Evolutionary conservation across 2,113 vertebrate genomes (phyloP).

Genomic region (Syngnathus scovelli): DNA sequence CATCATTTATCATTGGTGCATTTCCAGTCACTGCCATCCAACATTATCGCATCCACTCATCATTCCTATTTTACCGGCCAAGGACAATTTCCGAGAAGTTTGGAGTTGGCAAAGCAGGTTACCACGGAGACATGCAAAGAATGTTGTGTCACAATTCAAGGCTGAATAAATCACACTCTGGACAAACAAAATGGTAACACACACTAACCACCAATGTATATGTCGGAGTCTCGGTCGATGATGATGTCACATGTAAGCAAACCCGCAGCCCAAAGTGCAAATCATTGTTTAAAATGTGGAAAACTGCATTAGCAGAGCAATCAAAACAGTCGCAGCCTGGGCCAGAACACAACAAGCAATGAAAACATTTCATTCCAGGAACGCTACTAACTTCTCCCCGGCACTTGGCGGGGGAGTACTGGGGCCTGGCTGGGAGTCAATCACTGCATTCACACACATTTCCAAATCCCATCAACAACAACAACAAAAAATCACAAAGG

Average conservation of each 20-base stretch:
- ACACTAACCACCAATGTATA: not conserved
- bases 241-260: slow-evolving; percentile 17
- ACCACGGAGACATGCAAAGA: not conserved
- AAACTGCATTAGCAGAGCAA: slow-evolving; percentile 1
- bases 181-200: slow-evolving; percentile 15
- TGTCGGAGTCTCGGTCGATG: not conserved
- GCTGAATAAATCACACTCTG: not conserved
- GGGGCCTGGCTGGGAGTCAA: slow-evolving; percentile 48
- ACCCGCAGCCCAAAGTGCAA: not conserved
- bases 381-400: slow-evolving; percentile 29
- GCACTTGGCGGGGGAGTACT: slow-evolving; percentile 27
- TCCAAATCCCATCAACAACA: slow-evolving; percentile 19
- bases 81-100: slow-evolving; percentile 2
- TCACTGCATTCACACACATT: slow-evolving; percentile 40
- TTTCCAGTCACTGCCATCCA: slow-evolving; percentile 8
- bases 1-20: not conserved
- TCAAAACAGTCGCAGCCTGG: slow-evolving; percentile 25
- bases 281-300: not conserved
- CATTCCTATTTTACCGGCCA: not conserved
- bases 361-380: slow-evolving; percentile 39
- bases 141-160: slow-evolving; percentile 4
- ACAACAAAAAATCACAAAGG: slow-evolving; percentile 48
- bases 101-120: not conserved
- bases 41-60: slow-evolving; percentile 1
- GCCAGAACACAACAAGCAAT: slow-evolving; percentile 33